Base-by-base conservation (phyloP, 2,113 vertebrate species). In the Tinamus guttatus region DNA sequence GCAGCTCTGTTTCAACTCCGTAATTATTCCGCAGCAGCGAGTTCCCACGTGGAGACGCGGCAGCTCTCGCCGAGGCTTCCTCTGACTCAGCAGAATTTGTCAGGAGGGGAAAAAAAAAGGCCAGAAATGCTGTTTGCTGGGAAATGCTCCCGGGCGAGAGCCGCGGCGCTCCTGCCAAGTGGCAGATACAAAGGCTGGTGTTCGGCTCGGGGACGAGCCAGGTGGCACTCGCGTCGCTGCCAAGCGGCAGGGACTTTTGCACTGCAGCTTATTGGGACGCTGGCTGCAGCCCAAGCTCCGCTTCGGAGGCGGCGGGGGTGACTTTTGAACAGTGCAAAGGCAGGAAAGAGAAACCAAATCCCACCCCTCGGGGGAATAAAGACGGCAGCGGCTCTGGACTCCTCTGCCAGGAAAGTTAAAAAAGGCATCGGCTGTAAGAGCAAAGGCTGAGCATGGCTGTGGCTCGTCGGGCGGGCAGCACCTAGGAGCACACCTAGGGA, bases 61-160 rank as follows among this genome's bases (percentile, higher is more conserved):
- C 79, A 65, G 85, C 91, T 67, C 76, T 74, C 2, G 2, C 4
- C 0, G 79, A 74, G 90, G 45, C 47, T 4, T 93, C 68, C 85
- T 93, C 92, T 95, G 94, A 96, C 90, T 96, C 94, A 90, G 96
- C 94, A 96, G 82, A 81, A 95, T 83, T 6, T 0, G 0, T 73
- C 67, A 76, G 49, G 21, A 49, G 21, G 47, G 47, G 49, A 9
- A 20, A 47, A 49, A 22, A 49, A 49, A 24, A 49, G 21, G 49
- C 4, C 17, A 17, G 82, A 87, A 89, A 54, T 0, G 3, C 13
- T 24, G 21, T 85, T 78, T 77, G 79, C 54, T 10, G 54, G 28
- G 30, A 54, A 56, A 56, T 13, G 54, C 51, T 77, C 6, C 2
- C 0, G 20, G 85, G 9, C 41, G 64, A 49, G 80, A 83, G 60